Conservation (phyloP, 2,888 invertebrate genomes). For the Patella caerulea region DNA sequence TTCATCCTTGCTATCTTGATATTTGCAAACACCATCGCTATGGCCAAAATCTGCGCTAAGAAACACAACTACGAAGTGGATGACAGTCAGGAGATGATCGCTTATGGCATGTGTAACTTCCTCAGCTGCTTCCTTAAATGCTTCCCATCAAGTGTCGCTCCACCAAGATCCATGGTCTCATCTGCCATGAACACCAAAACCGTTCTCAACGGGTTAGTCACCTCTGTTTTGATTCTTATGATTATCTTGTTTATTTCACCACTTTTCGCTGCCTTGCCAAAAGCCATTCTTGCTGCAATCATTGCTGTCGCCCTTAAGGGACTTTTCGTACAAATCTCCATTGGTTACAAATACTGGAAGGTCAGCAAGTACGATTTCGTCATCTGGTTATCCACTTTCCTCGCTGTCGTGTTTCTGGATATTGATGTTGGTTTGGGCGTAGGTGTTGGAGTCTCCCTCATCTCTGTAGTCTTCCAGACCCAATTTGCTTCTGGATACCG, state of each 20-base stretch:
- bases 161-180: slow-evolving; percentile 66
- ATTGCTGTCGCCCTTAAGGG: slow-evolving; percentile 72
- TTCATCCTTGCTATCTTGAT: slow-evolving; percentile 66
- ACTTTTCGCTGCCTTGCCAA: slow-evolving; percentile 65
- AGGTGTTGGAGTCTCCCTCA: slow-evolving; percentile 61
- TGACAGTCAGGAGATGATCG: slow-evolving; percentile 72
- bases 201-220: slow-evolving; percentile 59
- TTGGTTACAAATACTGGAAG: slow-evolving; percentile 81
- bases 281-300: slow-evolving; percentile 70
- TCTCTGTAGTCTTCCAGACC: slow-evolving; percentile 64
- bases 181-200: slow-evolving; percentile 66
- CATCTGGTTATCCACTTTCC: slow-evolving; percentile 65
- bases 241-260: slow-evolving; percentile 65
- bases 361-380: slow-evolving; percentile 84
- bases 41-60: slow-evolving; percentile 71
- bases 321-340: slow-evolving; percentile 78
- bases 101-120: slow-evolving; percentile 70
- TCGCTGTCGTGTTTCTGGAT: slow-evolving; percentile 62
- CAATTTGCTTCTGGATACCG: slow-evolving; percentile 61
- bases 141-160: slow-evolving; percentile 71
- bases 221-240: slow-evolving; percentile 60
- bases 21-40: slow-evolving; percentile 68
- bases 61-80: slow-evolving; percentile 71
- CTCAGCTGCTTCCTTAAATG: slow-evolving; percentile 70
- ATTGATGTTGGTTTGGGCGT: slow-evolving; percentile 66